Evolutionary conservation across 1,140 invertebrate species (phyloP).

Genomic region (Sycobia sp.): DNA sequence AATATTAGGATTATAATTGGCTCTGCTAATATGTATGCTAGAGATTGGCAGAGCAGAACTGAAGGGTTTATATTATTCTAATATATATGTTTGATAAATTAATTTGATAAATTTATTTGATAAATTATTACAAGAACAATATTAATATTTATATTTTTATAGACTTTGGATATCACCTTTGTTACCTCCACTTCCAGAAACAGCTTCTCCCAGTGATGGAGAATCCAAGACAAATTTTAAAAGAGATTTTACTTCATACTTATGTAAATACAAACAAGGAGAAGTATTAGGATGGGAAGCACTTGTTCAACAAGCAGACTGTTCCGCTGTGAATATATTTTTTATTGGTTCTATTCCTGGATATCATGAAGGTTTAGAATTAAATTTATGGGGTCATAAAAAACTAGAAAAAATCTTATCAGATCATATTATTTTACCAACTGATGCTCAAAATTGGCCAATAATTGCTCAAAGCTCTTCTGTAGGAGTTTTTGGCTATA

Average conservation of each 20-base stretch:
- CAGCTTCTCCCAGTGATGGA: conserved; percentile 67
- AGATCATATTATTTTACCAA: conserved; percentile 65
- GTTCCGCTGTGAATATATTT: conserved; percentile 81
- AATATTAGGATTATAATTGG: conserved; percentile 85
- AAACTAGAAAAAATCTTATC: conserved; percentile 70
- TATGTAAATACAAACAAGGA: conserved; percentile 74
- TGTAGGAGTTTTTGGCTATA: conserved; percentile 81
- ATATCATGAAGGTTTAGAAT: conserved; percentile 66
- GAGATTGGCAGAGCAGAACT: conserved; percentile 92
- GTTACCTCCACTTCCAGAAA: conserved; percentile 68
- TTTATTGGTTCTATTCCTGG: conserved; percentile 86
- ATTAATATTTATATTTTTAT: conserved; percentile 19
- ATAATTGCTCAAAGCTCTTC: conserved; percentile 87
- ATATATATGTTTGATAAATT: too few relatives aligned
- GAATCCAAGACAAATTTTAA: conserved; percentile 88
- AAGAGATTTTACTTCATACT: conserved; percentile 77
- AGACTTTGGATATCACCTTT: conserved; percentile 81
- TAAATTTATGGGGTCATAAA: conserved; percentile 73
- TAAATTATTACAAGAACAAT: too few relatives aligned
- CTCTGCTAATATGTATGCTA: conserved; percentile 87
- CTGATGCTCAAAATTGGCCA: conserved; percentile 66
- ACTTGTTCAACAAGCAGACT: conserved; percentile 75
- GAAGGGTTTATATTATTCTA: conserved; percentile 83
- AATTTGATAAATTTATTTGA: too few relatives aligned
- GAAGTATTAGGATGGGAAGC: conserved; percentile 75